phyloP scores from a whole-genome alignment of 2,888 invertebrate species.

The Sinopyrophorus schimmeli region DNA sequence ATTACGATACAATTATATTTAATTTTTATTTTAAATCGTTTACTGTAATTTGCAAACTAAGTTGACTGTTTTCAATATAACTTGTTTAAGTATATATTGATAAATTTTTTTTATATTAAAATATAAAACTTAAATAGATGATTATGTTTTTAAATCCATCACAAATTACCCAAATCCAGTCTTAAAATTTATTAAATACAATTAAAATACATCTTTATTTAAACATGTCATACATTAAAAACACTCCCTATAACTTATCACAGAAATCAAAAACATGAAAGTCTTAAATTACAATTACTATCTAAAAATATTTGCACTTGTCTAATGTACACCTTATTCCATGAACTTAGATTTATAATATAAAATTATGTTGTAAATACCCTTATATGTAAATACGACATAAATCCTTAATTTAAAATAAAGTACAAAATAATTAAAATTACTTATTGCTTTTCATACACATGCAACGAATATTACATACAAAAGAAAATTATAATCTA shows the following conservation, averaged over 20 bases:
- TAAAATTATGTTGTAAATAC: neutral
- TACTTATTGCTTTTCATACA: slow-evolving; percentile 26
- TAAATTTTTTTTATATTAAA: neutral
- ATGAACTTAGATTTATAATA: neutral
- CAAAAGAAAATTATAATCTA: too few species aligned
- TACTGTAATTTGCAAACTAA: too few species aligned
- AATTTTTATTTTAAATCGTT: too few species aligned
- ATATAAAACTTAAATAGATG: neutral
- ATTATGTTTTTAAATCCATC: neutral
- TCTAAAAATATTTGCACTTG: slow-evolving; percentile 15
- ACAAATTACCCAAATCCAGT: neutral
- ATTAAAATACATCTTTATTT: slow-evolving; percentile 3
- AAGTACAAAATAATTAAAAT: slow-evolving; percentile 20
- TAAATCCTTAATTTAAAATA: slow-evolving; percentile 2
- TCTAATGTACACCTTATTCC: neutral
- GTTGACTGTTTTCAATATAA: slow-evolving; percentile 24
- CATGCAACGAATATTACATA: slow-evolving; percentile 10
- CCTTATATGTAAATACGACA: slow-evolving; percentile 2
- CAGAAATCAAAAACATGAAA: slow-evolving; percentile 24
- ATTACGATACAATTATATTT: too few species aligned
- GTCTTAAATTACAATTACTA: slow-evolving; percentile 10
- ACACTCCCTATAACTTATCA: slow-evolving; percentile 20
- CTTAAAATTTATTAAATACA: slow-evolving; percentile 5
- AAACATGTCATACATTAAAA: slow-evolving; percentile 4
- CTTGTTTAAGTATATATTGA: slow-evolving; percentile 3